These are phyloP conservation scores for Zootermopsis nevadensis DNA, from an alignment of 2,888 invertebrate species.

Conservation along the genomic window DNA sequence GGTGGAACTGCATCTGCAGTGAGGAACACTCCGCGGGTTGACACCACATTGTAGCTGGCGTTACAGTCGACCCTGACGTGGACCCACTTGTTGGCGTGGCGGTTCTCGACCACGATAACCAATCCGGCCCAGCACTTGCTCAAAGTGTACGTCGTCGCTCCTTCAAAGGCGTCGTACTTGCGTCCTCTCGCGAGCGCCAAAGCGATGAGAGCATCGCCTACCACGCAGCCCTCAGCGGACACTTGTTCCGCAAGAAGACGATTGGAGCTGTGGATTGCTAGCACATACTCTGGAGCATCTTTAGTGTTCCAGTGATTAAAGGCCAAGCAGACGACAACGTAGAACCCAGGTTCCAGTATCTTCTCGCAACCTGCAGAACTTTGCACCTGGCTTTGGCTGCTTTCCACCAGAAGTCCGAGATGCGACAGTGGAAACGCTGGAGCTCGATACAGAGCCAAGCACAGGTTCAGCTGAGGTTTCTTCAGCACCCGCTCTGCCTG, in stretches of 20 bases:
- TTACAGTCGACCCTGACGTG: background rate
- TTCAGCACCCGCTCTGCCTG: constrained; percentile 92
- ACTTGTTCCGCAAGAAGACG: constrained; percentile 88
- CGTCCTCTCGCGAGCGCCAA: constrained; percentile 89
- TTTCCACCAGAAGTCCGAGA: constrained; percentile 83
- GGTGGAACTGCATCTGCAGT: constrained; percentile 17
- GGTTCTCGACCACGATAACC: constrained; percentile 8
- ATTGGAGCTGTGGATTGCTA: constrained; percentile 95
- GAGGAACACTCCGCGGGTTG: constrained; percentile 9
- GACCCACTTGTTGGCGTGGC: background rate
- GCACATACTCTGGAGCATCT: constrained; percentile 79
- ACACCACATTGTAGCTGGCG: background rate
- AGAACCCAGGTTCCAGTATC: constrained; percentile 94
- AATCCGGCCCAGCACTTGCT: background rate
- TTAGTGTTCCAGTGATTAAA: constrained; percentile 96
- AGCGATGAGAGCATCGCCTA: constrained; percentile 94
- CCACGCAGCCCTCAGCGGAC: constrained; percentile 81
- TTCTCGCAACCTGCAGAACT: constrained; percentile 96
- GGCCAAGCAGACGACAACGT: constrained; percentile 90
- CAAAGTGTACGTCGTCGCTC: background rate
- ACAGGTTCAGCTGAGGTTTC: constrained; percentile 89
- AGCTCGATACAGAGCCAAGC: constrained; percentile 87
- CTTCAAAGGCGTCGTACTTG: constrained; percentile 38
- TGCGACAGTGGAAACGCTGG: constrained; percentile 77
- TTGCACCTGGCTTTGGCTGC: constrained; percentile 87